Evolutionary conservation across 2,888 invertebrate species (phyloP), one percentile per base, ranked within the genome.

Genomic region (Aleiodes leptofemur): DNA sequence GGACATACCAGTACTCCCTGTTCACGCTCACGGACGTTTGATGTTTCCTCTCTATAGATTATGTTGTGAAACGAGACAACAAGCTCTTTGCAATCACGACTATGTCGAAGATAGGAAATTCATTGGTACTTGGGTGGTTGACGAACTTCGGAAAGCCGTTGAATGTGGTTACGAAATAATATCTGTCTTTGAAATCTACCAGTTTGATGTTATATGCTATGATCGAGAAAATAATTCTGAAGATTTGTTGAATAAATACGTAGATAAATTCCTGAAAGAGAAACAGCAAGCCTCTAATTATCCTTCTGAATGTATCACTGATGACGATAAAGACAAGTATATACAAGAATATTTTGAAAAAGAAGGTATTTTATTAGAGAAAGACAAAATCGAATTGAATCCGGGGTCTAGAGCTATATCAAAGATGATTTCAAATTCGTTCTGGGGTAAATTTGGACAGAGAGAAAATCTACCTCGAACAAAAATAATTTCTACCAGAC

Each of bases 231-330:
- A 23, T 23, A 23, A 23, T 23, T 23, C 23, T 2, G 23, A 23
- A 23, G 23, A 2, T 23, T 23, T 23, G 23, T 23, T 23, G 1
- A 23, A 23, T 23, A 23, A 79, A 0, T 88, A 85, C 77, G 82
- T 88, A 1, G 83, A 87, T 71, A 83, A 77, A 6, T 86, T 85
- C 74, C 64, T 86, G 3, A 84, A 86, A 79, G 77, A 83, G 1
- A 84, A 86, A 77, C 82, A 83, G 31, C 81, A 85, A 76, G 72
- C 81, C 14, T 55, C 55, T 4, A 14, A 55, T 16, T 55, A n/a
- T 23, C 16, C 23, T 0, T 8, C 14, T 4, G 16, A 38, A 2
- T 56, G 70, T 29, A 14, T n/a, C 11, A 29, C 38, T 8, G 57
- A 56, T 34, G 56, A 50, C 7, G 16, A 29, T 5, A 69, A 55